These are phyloP conservation scores for Micropoecilia bifurca DNA, from an alignment of 2,797 vertebrate genomes.

Conservation along the genomic window DNA sequence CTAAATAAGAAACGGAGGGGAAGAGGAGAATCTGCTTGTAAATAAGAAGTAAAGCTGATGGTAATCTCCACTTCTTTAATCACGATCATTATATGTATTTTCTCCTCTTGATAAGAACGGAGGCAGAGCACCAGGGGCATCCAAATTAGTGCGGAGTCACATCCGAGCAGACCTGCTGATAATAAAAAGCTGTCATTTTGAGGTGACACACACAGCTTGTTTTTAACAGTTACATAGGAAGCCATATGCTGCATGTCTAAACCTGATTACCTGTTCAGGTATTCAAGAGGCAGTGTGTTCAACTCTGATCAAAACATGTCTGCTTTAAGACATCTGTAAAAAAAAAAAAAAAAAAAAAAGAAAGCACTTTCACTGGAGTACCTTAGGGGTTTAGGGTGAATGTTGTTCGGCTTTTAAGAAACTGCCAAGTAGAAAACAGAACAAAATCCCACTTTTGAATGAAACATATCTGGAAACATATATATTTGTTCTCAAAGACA, in stretches of 20 bases:
- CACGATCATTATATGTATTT: background rate
- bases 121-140: background rate
- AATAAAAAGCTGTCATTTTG: slow-evolving; percentile 2
- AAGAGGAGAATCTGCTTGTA: background rate
- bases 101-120: background rate
- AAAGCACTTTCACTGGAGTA: background rate
- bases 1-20: background rate
- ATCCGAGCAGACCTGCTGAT: background rate
- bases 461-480: background rate
- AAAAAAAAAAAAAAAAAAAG: background rate
- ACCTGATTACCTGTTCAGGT: background rate
- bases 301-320: background rate
- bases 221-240: background rate
- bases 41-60: background rate
- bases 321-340: background rate
- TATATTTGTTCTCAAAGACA: background rate
- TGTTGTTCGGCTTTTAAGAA: background rate
- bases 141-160: background rate
- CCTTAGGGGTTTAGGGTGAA: background rate
- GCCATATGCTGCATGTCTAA: background rate
- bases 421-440: background rate
- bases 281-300: background rate
- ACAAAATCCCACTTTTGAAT: background rate
- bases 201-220: background rate
- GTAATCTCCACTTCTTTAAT: background rate